Evolutionary conservation across 2,113 vertebrate species (phyloP).

Genomic region (Anhinga rufa): DNA sequence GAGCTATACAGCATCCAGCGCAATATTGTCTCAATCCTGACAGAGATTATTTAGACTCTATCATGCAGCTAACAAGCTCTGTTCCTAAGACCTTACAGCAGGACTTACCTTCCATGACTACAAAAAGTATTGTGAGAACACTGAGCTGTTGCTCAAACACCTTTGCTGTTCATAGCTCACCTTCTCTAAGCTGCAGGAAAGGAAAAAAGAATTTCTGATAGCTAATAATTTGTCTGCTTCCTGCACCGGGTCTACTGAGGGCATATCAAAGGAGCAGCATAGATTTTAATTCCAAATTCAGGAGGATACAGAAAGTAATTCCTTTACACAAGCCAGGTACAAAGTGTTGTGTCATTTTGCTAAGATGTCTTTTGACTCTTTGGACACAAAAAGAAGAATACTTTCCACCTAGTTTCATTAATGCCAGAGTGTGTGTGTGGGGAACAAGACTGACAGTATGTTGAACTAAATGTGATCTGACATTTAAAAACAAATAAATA

Average conservation of each 20-base stretch:
- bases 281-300: neutral
- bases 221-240: neutral
- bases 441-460: constrained; percentile 17
- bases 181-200: neutral
- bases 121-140: neutral
- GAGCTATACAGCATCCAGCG: neutral
- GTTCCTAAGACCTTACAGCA: neutral
- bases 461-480: constrained; percentile 64
- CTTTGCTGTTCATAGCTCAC: neutral
- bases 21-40: neutral
- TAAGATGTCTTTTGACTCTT: neutral
- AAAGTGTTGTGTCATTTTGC: neutral
- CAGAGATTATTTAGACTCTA: neutral
- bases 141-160: neutral
- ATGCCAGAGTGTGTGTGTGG: rapidly evolving
- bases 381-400: neutral
- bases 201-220: neutral
- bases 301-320: neutral
- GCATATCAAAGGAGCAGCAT: rapidly evolving
- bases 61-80: neutral
- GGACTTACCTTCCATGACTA: neutral
- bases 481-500: constrained; percentile 74
- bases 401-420: neutral
- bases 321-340: neutral
- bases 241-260: neutral